These are phyloP conservation scores for Tretioscincus oriximinensis DNA, from an alignment of 2,113 vertebrate species.

Conservation along the genomic window DNA sequence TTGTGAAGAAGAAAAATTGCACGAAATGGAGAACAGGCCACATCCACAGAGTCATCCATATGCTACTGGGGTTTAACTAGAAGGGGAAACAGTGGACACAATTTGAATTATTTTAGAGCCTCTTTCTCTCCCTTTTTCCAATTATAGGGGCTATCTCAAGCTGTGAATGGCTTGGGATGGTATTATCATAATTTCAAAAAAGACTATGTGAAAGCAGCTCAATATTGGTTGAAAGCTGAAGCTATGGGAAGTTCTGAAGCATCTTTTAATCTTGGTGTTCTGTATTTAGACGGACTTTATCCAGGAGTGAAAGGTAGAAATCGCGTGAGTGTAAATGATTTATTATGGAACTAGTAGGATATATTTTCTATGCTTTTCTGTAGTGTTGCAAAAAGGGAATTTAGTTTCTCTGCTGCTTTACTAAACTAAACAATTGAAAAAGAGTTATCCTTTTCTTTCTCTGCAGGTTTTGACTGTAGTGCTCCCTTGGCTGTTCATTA, in stretches of 20 bases:
- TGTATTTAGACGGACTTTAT: slow-evolving; percentile 78
- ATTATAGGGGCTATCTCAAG: slow-evolving; percentile 84
- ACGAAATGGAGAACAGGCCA: too few species aligned
- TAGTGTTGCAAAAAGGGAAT: too few species aligned
- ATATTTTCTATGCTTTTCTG: too few species aligned
- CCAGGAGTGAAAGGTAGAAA: slow-evolving; percentile 76
- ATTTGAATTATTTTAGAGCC: not conserved
- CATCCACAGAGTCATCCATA: too few species aligned
- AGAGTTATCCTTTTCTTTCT: too few species aligned
- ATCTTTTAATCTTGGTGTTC: slow-evolving; percentile 86
- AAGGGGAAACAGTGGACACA: slow-evolving; percentile 5
- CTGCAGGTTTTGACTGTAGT: too few species aligned
- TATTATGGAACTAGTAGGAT: too few species aligned
- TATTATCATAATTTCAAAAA: slow-evolving; percentile 84
- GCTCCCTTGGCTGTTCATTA: too few species aligned
- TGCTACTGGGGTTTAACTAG: too few species aligned
- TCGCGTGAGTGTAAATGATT: slow-evolving; percentile 74
- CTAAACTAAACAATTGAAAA: too few species aligned
- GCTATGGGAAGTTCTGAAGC: slow-evolving; percentile 82
- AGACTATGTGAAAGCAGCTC: slow-evolving; percentile 75
- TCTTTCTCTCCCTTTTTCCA: slow-evolving; percentile 21
- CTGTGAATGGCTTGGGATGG: slow-evolving; percentile 91
- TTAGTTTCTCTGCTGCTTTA: too few species aligned
- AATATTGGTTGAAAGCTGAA: slow-evolving; percentile 85
- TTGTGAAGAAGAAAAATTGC: too few species aligned